Conservation (phyloP, 1,140 invertebrate species). For the Ganaspis sp. region DNA sequence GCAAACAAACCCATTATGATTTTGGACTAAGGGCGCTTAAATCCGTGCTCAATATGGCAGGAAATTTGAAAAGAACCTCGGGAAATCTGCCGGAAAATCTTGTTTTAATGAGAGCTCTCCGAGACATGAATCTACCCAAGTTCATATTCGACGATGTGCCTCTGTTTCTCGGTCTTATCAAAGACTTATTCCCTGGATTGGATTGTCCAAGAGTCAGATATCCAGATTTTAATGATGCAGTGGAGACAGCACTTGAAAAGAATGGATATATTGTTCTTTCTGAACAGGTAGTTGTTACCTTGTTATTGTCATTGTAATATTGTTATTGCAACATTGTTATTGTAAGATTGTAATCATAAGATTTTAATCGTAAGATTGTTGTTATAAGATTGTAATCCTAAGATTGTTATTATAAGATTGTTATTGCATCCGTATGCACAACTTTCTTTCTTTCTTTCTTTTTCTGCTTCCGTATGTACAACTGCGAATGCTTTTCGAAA, state of each 20-base stretch:
- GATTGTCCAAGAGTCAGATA: conserved; percentile 90
- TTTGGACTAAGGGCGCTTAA: conserved; percentile 94
- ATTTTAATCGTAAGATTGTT: too few species aligned
- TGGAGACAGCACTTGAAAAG: conserved; percentile 81
- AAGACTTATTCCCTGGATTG: conserved; percentile 91
- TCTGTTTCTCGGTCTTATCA: conserved; percentile 89
- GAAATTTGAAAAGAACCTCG: conserved; percentile 87
- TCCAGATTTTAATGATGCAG: conserved; percentile 88
- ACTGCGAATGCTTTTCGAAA: too few species aligned
- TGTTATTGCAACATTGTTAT: too few species aligned
- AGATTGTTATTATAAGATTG: too few species aligned
- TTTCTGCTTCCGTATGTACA: too few species aligned
- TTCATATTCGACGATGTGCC: conserved; percentile 94
- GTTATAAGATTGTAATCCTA: too few species aligned
- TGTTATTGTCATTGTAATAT: too few species aligned
- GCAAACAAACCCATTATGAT: conserved; percentile 95
- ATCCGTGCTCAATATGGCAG: conserved; percentile 92
- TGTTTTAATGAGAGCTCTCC: conserved; percentile 90
- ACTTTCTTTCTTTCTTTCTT: too few species aligned
- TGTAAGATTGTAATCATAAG: too few species aligned
- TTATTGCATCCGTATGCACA: too few species aligned
- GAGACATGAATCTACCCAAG: conserved; percentile 95
- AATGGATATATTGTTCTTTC: conserved; percentile 85
- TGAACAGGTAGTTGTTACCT: conserved; percentile 86
- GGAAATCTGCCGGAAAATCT: conserved; percentile 88